Percentiles rank a stretch among this genome's conserved stretches.
These are phyloP conservation scores for Macropus fuliginosus DNA, from an alignment of 2,797 vertebrate species.

Conservation along the genomic window DNA sequence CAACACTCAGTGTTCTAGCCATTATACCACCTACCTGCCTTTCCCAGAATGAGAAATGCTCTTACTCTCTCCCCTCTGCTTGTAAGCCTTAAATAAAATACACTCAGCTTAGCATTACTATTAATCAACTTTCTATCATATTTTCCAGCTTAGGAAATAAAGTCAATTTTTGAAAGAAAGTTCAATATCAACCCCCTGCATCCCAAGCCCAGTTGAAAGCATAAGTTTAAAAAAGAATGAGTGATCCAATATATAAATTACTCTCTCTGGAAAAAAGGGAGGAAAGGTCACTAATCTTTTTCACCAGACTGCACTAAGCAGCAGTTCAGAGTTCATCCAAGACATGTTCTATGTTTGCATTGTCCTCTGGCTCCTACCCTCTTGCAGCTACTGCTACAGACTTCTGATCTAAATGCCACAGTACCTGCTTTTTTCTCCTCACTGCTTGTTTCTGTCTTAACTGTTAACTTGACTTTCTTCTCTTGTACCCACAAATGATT, in stretches of 20 bases:
- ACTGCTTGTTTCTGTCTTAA: neutral
- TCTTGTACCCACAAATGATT: neutral
- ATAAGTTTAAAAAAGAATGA: neutral
- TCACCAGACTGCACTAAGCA: neutral
- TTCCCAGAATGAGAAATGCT: neutral
- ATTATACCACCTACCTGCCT: neutral
- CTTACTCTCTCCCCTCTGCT: neutral
- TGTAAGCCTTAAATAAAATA: neutral
- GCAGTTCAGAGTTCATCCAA: neutral
- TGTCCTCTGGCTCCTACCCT: neutral
- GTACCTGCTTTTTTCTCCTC: neutral
- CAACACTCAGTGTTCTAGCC: neutral
- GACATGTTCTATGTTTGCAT: neutral
- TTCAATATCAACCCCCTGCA: neutral
- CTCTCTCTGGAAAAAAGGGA: neutral
- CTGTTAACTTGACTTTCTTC: neutral
- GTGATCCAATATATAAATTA: neutral
- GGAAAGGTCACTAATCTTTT: neutral
- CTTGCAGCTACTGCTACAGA: neutral
- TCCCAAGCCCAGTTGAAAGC: neutral
- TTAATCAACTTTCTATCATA: neutral
- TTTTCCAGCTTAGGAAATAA: neutral
- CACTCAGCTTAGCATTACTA: neutral
- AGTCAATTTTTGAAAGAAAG: neutral
- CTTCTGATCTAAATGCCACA: neutral